Percentiles rank a stretch among this genome's conserved stretches.
Conservation (phyloP, 2,797 vertebrate species). For the Paratrypauchen microcephalus region DNA sequence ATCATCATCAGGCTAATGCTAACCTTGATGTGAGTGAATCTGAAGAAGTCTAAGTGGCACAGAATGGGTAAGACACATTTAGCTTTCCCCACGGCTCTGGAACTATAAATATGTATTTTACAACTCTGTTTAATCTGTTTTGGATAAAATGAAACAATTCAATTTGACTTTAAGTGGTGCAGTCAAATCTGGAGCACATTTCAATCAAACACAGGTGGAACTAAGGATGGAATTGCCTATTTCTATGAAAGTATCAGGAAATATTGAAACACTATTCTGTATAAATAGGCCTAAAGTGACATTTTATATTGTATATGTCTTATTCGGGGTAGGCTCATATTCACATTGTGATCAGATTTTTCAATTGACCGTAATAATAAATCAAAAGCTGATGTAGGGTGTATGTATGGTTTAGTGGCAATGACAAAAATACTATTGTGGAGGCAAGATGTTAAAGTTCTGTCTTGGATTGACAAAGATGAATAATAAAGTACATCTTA, state of each 20-base stretch:
- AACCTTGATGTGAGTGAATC: constrained; percentile 9
- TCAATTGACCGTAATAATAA: too few relatives aligned
- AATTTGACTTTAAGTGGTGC: not conserved
- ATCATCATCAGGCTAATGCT: constrained; percentile 15
- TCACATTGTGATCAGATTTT: too few relatives aligned
- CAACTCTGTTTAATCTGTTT: constrained; percentile 7
- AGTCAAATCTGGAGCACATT: not conserved
- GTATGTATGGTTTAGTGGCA: too few relatives aligned
- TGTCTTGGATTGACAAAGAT: too few relatives aligned
- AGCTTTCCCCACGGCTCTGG: constrained; percentile 7
- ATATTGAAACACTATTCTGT: not conserved
- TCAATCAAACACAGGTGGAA: not conserved
- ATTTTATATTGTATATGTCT: too few relatives aligned
- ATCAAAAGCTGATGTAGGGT: too few relatives aligned
- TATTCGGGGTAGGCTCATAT: too few relatives aligned
- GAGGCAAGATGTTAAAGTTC: too few relatives aligned
- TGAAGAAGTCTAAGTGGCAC: constrained; percentile 8
- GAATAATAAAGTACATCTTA: too few relatives aligned
- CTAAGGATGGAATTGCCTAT: not conserved
- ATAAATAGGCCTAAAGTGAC: not conserved
- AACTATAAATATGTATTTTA: constrained; percentile 14
- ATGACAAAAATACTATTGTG: too few relatives aligned
- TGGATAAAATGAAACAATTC: constrained; percentile 3
- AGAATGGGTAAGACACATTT: constrained; percentile 18
- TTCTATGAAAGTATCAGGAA: not conserved